A percentile compares a stretch with the other conserved stretches of the same genome.
Evolutionary conservation across 2,888 invertebrate genomes (phyloP).

Genomic region (Miltochrista miniata): DNA sequence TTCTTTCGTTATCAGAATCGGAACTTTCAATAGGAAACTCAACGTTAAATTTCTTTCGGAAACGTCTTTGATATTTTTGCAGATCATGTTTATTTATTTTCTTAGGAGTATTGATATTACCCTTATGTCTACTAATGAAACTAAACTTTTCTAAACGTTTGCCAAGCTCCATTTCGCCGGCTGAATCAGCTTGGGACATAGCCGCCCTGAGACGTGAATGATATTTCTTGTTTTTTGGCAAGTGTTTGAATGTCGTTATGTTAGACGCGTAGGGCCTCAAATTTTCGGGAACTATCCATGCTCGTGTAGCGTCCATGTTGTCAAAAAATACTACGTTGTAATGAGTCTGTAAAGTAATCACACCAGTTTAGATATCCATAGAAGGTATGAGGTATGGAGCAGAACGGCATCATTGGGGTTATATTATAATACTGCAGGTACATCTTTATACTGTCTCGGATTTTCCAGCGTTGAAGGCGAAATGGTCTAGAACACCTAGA

Average conservation of each 20-base stretch:
- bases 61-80: conserved; percentile 48
- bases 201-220: conserved; percentile 61
- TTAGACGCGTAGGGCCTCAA: conserved; percentile 61
- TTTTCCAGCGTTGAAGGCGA: too few relatives aligned
- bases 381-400: background rate
- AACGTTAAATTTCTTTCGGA: conserved; percentile 60
- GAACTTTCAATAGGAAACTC: conserved; percentile 52
- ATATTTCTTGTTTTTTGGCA: conserved; percentile 43
- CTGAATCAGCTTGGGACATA: conserved; percentile 66
- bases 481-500: too few relatives aligned
- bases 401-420: background rate
- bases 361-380: background rate
- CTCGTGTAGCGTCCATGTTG: conserved; percentile 59
- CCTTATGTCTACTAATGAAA: conserved; percentile 72
- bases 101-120: conserved; percentile 62
- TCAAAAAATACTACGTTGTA: conserved; percentile 84
- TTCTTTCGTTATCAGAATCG: conserved; percentile 48
- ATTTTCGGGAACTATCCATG: conserved; percentile 70
- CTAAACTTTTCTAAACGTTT: conserved; percentile 70
- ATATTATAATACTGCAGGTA: too few relatives aligned
- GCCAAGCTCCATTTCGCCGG: conserved; percentile 51
- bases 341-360: conserved; percentile 61
- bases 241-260: conserved; percentile 40
- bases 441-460: too few relatives aligned
- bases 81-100: conserved; percentile 51